Evolutionary conservation across 1,140 invertebrate genomes (phyloP).

Genomic region (Neodiprion lecontei): DNA sequence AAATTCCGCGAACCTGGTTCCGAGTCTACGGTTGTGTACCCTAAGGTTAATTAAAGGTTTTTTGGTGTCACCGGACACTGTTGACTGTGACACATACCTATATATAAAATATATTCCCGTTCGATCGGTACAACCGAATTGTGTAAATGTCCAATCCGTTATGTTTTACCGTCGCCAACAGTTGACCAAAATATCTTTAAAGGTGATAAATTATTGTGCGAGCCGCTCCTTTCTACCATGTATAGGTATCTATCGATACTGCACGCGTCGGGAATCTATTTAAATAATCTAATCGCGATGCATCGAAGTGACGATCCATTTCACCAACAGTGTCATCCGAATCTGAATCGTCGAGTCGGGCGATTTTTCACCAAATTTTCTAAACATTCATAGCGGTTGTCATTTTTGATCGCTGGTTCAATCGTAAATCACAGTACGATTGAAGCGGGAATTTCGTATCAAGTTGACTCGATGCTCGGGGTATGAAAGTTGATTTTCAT

Average conservation of each 20-base stretch:
- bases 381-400: no score
- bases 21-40: neutral
- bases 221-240: no score
- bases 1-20: no score
- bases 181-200: neutral
- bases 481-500: no score
- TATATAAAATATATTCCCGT: neutral
- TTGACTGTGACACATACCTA: neutral
- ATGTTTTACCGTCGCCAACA: neutral
- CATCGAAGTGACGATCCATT: neutral
- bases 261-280: neutral
- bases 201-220: neutral
- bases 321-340: no score
- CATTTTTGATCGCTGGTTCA: no score
- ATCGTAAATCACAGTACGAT: no score
- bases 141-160: conserved; percentile 4
- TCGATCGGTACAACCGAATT: neutral
- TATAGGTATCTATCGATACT: neutral
- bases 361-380: no score
- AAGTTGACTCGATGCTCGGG: no score
- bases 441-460: no score
- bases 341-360: no score
- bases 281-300: neutral
- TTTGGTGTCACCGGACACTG: neutral
- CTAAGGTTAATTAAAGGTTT: neutral